Evolutionary conservation across 2,113 vertebrate genomes (phyloP).

Genomic region (Oreochromis aureus): DNA sequence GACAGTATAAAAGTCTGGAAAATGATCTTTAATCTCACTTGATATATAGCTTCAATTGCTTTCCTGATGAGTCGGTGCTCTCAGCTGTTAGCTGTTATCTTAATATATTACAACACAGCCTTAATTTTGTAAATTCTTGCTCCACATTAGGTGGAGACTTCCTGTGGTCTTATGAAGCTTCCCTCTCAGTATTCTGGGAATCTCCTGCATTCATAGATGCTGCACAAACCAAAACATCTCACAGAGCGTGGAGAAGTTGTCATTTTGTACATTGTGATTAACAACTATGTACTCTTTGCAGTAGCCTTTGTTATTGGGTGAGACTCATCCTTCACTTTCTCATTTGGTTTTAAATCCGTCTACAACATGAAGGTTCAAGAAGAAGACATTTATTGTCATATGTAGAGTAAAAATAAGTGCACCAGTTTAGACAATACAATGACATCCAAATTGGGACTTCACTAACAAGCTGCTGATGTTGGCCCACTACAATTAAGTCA

Average conservation of each 20-base stretch:
- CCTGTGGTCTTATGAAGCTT: not conserved
- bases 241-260: not conserved
- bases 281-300: not conserved
- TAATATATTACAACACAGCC: not conserved
- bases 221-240: not conserved
- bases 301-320: not conserved
- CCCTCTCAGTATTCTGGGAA: not conserved
- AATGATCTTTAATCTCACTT: not conserved
- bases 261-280: not conserved
- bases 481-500: not conserved
- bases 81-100: not conserved
- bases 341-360: not conserved
- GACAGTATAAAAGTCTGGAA: not conserved
- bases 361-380: not conserved
- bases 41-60: not conserved
- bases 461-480: not conserved
- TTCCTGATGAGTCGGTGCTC: not conserved
- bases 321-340: not conserved
- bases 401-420: not conserved
- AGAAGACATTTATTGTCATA: not conserved
- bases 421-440: not conserved
- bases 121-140: not conserved
- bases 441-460: not conserved
- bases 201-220: not conserved
- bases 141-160: not conserved